Percentiles rank a stretch among this genome's conserved stretches.
Conservation (phyloP, 1,140 invertebrate genomes). For the Drosophila athabasca region DNA sequence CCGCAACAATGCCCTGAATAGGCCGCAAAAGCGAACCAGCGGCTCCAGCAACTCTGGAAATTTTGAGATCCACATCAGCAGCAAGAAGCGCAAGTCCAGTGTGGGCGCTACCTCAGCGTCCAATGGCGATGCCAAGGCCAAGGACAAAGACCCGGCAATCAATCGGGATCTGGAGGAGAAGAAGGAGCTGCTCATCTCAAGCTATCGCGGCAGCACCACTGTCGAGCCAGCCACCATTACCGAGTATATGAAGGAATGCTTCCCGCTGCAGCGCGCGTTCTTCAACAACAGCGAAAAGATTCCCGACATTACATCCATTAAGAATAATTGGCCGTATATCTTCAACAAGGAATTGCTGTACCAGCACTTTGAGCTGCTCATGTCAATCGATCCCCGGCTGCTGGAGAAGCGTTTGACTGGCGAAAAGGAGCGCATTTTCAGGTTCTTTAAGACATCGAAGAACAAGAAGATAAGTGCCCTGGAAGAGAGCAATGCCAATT, state of each 20-base stretch:
- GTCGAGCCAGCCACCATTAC: conserved; percentile 48
- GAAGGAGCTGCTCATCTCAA: conserved; percentile 61
- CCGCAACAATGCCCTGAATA: conserved; percentile 65
- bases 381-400: conserved; percentile 68
- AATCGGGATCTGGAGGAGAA: conserved; percentile 64
- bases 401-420: conserved; percentile 57
- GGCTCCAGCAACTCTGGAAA: conserved; percentile 45
- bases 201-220: conserved; percentile 50
- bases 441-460: conserved; percentile 66
- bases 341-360: conserved; percentile 64
- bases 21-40: conserved; percentile 60
- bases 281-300: conserved; percentile 75
- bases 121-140: conserved; percentile 60
- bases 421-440: conserved; percentile 67
- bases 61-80: conserved; percentile 57
- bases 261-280: conserved; percentile 68
- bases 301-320: conserved; percentile 69
- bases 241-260: conserved; percentile 74
- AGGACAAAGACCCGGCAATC: conserved; percentile 8
- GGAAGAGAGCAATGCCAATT: conserved; percentile 62
- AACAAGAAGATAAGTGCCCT: conserved; percentile 64
- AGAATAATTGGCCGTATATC: conserved; percentile 74
- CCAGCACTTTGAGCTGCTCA: conserved; percentile 72
- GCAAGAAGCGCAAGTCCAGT: conserved; percentile 62
- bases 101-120: conserved; percentile 3